These are phyloP conservation scores for Cantharis rustica DNA, from an alignment of 2,888 invertebrate genomes.

Conservation along the genomic window DNA sequence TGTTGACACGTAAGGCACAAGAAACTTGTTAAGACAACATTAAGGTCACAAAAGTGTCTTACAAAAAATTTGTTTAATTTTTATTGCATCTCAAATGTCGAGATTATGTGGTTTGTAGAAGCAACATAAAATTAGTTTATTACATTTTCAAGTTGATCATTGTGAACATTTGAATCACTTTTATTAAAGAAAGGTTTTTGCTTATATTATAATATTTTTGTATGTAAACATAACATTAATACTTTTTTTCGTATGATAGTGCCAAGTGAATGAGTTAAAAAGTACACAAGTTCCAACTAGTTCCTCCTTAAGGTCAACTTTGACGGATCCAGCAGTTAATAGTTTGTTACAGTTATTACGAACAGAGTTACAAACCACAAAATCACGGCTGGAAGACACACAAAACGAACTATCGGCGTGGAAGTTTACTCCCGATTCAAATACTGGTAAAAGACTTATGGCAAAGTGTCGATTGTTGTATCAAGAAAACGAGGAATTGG, in stretches of 20 bases:
- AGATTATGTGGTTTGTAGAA: too few species aligned
- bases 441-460: constrained; percentile 97
- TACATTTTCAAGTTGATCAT: background rate
- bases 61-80: background rate
- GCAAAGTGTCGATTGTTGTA: constrained; percentile 93
- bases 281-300: constrained; percentile 77
- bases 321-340: constrained; percentile 95
- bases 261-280: constrained; percentile 93
- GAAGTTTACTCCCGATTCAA: constrained; percentile 99
- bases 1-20: background rate
- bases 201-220: background rate
- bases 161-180: constrained; percentile 33
- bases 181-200: background rate
- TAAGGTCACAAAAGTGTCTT: too few species aligned
- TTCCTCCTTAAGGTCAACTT: constrained; percentile 76
- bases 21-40: too few species aligned
- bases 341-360: constrained; percentile 88
- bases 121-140: too few species aligned
- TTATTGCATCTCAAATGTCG: too few species aligned
- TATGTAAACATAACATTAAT: constrained; percentile 5
- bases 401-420: constrained; percentile 97
- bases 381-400: constrained; percentile 92
- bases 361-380: constrained; percentile 86
- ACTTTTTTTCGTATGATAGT: constrained; percentile 60
- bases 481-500: constrained; percentile 97